Evolutionary conservation across 2,113 vertebrate species (phyloP), one percentile per base, ranked within the genome.

Genomic region (Piprites chloris): DNA sequence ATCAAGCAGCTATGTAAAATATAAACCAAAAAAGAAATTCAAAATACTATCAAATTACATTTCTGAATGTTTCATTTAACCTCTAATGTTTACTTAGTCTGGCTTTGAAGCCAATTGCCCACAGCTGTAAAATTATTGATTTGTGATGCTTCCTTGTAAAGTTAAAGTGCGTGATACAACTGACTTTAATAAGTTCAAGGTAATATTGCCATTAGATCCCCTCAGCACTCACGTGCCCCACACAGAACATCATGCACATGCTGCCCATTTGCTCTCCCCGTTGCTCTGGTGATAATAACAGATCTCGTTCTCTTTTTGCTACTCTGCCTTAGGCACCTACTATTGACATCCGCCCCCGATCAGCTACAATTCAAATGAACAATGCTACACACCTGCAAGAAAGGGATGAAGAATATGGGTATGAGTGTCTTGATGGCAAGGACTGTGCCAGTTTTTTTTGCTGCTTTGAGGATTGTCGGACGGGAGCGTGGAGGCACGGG

Each of bases 391-490:
- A 99, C 97, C 99, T 99, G 95, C 99, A 99, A 97, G 99, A 99
- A 97, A 97, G 99, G 47, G 99, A 99, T 82, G 99, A 99, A 93
- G 99, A 99, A 73, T 99, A 99, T 1, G 99, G 99, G 6, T 99
- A 99, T 1, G 99, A 99, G 77, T 99, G 99, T 97, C 98, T 99
- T 19, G 99, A 99, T 19, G 99, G 99, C 87, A 99, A 99, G 98
- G 99, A 99, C 99, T 99, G 99, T 98, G 98, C 99, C 98, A 99
- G 99, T 92, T 99, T 99, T 98, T 99, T 99, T 97, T 99, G 99
- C 98, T 99, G 99, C 96, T 99, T 99, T 59, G 99, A 99, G 94
- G 99, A 99, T 91, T 99, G 99, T 92, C 99, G 99, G 97, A 99
- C 99, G 1, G 99, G 99, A 75, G 99, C 99, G 3, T 99, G 99